Percentiles rank a stretch among this genome's conserved stretches.
Conservation (phyloP, 37 sponge, comb jelly and placozoan genomes). For the Spongilla lacustris region DNA sequence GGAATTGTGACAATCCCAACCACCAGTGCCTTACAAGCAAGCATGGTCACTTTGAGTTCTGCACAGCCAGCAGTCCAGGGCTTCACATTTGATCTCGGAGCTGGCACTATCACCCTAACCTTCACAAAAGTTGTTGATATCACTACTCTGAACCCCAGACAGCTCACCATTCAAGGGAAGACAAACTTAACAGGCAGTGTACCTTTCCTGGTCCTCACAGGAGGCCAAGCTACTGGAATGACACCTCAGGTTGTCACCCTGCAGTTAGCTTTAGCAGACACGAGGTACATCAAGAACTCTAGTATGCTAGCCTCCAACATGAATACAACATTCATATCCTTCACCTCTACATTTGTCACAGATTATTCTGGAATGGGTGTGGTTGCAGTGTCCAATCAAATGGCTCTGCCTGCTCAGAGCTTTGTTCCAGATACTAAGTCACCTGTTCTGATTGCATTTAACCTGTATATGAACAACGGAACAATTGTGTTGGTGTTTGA, state of each 20-base stretch:
- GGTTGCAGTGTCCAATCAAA: neutral
- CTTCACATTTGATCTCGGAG: conserved; percentile 48
- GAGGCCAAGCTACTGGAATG: conserved; percentile 41
- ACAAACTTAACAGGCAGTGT: conserved; percentile 51
- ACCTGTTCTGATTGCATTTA: conserved; percentile 44
- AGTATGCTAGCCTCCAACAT: conserved; percentile 48
- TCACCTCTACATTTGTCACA: conserved; percentile 50
- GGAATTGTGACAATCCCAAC: conserved; percentile 41
- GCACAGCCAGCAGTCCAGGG: conserved; percentile 42
- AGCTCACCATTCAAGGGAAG: conserved; percentile 59
- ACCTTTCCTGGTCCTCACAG: conserved; percentile 31
- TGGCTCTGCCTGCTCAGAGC: conserved; percentile 8
- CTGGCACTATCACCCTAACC: conserved; percentile 60
- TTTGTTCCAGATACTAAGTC: conserved; percentile 42
- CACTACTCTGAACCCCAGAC: conserved; percentile 55
- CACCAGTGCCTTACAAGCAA: conserved; percentile 47
- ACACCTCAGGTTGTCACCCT: conserved; percentile 67
- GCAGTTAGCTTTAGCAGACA: conserved; percentile 41
- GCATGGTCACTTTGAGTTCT: conserved; percentile 35
- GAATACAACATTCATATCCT: conserved; percentile 52
- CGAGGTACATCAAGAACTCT: conserved; percentile 61
- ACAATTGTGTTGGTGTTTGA: conserved; percentile 72
- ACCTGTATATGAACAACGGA: conserved; percentile 59
- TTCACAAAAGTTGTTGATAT: conserved; percentile 78
- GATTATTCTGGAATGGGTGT: conserved; percentile 56